Evolutionary conservation across 1,140 invertebrate genomes (phyloP), one percentile per base, ranked within the genome.

Genomic region (Nixonia krombeini): DNA sequence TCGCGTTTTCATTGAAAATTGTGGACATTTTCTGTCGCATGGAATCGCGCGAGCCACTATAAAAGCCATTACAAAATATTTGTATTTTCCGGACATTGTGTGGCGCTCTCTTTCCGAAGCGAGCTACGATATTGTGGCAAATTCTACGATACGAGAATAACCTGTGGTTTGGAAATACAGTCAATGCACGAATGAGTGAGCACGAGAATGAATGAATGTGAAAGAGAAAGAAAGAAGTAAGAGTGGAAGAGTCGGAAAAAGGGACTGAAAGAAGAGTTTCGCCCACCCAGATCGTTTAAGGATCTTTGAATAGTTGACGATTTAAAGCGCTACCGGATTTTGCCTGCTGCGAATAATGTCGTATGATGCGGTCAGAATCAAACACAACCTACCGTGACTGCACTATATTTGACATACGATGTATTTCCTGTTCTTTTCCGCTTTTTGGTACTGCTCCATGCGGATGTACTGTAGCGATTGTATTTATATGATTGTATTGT

Each of bases 211-310:
- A 7, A 49, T 15, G 17, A 44, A 29, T 0, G 10, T 25, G 15
- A 37, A 18, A 44, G 29, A 17, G 15, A 53, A 46, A 21, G 13
- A 41, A 16, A 41, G 10, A 8, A 12, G 9, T 2, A 37, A 18
- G n/a, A 21, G 23, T 18, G 35, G n/a, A 51, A 4, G 31, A 47
- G 4, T 7, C 16, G 29, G 18, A 23, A 6, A 16, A 18, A 47
- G 26, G 16, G 21, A 33, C 21, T 25, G 21, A 21, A 16, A 44
- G 49, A 26, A 57, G n/a, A n/a, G 17, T 4, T 9, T 56, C 46
- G 67, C 67, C 68, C 68, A 70, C 68, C 68, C 68, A 70, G 62
- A 70, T 65, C 62, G 68, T 52, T 65, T 58, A 62, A 65, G 33
- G 47, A 38, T 50, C 57, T 42, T 70, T 70, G 35, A 65, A 47